Evolutionary conservation across 2,888 invertebrate genomes (phyloP).

Genomic region (Arge pagana): DNA sequence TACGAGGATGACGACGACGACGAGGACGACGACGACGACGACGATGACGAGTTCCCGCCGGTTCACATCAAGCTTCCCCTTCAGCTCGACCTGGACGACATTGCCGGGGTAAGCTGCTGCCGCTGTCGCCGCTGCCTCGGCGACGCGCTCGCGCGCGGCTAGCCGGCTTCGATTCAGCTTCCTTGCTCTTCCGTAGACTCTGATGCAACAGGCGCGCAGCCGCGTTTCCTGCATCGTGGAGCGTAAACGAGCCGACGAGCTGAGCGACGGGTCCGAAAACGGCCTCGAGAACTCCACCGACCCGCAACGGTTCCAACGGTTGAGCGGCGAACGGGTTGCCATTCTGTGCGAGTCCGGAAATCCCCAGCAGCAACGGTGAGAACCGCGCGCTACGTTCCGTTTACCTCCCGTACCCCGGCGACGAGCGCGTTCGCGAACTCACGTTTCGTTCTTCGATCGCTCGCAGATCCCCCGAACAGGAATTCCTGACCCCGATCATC

Average conservation of each 20-base stretch:
- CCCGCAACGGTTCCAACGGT: conserved; percentile 68
- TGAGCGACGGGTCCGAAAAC: conserved; percentile 74
- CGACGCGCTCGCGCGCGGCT: not conserved
- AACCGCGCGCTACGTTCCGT: not conserved
- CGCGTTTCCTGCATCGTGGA: conserved; percentile 91
- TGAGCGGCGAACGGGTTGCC: conserved; percentile 84
- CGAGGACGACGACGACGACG: conserved; percentile 60
- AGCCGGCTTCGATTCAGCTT: not conserved
- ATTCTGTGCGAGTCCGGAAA: conserved; percentile 87
- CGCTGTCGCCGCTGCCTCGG: not conserved
- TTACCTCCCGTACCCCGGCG: not conserved
- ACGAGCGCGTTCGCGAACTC: not conserved
- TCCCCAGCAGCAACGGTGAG: conserved; percentile 57
- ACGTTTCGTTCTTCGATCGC: not conserved
- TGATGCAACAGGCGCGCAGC: conserved; percentile 65
- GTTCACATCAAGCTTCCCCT: conserved; percentile 76
- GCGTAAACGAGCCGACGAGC: conserved; percentile 81
- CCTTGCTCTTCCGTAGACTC: conserved; percentile 48
- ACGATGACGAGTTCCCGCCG: conserved; percentile 58
- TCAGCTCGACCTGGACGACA: conserved; percentile 81
- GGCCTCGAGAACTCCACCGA: conserved; percentile 77
- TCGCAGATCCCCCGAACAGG: conserved; percentile 49
- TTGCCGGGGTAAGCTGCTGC: conserved; percentile 66
- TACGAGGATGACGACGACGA: conserved; percentile 62
- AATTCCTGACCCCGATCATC: conserved; percentile 52